These are phyloP conservation scores for Ryuthela nishihirai DNA, from an alignment of 2,888 invertebrate species.

Conservation along the genomic window DNA sequence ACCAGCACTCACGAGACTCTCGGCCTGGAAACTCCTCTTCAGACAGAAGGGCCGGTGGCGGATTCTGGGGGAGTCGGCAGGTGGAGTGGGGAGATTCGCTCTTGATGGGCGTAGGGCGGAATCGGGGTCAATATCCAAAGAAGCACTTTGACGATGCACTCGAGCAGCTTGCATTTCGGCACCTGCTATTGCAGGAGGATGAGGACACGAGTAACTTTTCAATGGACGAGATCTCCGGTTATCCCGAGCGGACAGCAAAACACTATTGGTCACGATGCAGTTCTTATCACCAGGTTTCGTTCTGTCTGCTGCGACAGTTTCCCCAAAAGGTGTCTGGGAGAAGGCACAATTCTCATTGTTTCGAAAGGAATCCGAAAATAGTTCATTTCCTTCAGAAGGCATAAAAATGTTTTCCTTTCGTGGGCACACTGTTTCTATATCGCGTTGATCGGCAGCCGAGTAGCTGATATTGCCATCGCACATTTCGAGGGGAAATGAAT, in stretches of 20 bases:
- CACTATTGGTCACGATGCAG: background rate
- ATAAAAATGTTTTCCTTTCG: slow-evolving; percentile 8
- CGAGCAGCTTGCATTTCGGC: slow-evolving; percentile 12
- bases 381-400: too few species aligned
- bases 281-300: background rate
- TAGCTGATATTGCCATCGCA: background rate
- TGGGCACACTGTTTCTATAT: slow-evolving; percentile 5
- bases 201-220: slow-evolving; percentile 30
- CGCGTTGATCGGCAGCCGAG: background rate
- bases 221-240: slow-evolving; percentile 14
- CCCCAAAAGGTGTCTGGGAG: background rate
- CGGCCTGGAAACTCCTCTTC: slow-evolving; percentile 31
- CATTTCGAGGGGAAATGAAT: background rate
- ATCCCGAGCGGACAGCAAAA: slow-evolving; percentile 1
- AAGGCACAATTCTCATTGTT: slow-evolving; percentile 12
- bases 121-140: slow-evolving; percentile 16
- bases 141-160: slow-evolving; percentile 19
- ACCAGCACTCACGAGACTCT: slow-evolving; percentile 9
- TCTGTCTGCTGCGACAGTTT: background rate
- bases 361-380: background rate
- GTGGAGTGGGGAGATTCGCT: background rate
- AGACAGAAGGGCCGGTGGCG: slow-evolving; percentile 27
- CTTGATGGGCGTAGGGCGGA: slow-evolving; percentile 8
- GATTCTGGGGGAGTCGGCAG: background rate
- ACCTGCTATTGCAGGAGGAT: too few species aligned